These are phyloP conservation scores for Folsomia candida DNA, from an alignment of 2,888 invertebrate species.

Conservation along the genomic window DNA sequence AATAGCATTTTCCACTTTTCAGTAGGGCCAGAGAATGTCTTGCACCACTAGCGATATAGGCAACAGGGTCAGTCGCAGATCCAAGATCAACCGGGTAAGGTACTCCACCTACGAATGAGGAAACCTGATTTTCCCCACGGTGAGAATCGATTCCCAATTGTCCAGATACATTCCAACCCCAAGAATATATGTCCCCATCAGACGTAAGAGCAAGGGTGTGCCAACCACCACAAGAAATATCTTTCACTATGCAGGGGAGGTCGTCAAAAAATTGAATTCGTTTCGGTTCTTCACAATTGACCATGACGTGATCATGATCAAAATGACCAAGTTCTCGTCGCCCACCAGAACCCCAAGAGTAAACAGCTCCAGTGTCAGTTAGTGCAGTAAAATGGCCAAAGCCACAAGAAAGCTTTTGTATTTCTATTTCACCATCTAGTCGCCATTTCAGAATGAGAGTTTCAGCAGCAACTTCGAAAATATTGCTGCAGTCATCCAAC, in stretches of 20 bases:
- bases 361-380: conserved; percentile 48
- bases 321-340: conserved; percentile 42
- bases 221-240: conserved; percentile 48
- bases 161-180: conserved; percentile 80
- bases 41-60: conserved; percentile 37
- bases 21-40: conserved; percentile 47
- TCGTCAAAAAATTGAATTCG: conserved; percentile 49
- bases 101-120: conserved; percentile 24
- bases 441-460: conserved; percentile 21
- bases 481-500: conserved; percentile 27
- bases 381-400: conserved; percentile 42
- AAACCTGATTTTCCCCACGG: conserved; percentile 27
- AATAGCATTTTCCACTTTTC: conserved; percentile 38
- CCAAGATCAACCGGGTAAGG: conserved; percentile 48
- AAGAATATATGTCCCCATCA: conserved; percentile 74
- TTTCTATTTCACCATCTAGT: conserved; percentile 26
- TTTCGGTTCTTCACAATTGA: conserved; percentile 29
- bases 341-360: conserved; percentile 42
- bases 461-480: conserved; percentile 28
- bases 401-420: conserved; percentile 38
- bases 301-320: conserved; percentile 15
- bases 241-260: conserved; percentile 39
- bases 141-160: conserved; percentile 80
- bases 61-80: conserved; percentile 40
- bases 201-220: conserved; percentile 63